phyloP scores from a whole-genome alignment of 35 echinoderm and acorn worm genomes.

The Anneissia japonica region DNA sequence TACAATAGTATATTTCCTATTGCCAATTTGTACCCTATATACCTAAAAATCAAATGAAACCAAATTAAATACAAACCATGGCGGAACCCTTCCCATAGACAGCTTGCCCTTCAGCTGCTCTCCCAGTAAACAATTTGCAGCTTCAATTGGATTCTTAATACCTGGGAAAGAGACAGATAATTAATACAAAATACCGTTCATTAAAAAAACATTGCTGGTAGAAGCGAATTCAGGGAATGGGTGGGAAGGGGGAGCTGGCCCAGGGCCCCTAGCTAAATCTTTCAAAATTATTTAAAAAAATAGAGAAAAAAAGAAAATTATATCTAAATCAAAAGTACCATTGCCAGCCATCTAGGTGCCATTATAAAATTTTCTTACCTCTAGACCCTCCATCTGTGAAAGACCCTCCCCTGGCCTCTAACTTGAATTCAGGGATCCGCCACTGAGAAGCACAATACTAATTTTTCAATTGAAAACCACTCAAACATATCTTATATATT shows the following conservation, averaged over 20 bases:
- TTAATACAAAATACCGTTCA: neutral
- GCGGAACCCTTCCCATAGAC: conserved; percentile 45
- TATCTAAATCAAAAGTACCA: too few relatives aligned
- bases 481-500: too few relatives aligned
- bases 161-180: conserved; percentile 12
- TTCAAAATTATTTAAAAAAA: too few relatives aligned
- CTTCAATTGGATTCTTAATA: conserved; percentile 78
- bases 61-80: conserved; percentile 28
- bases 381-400: too few relatives aligned
- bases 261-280: neutral
- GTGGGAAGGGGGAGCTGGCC: neutral
- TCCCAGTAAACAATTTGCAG: conserved; percentile 36
- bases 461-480: too few relatives aligned
- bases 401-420: too few relatives aligned
- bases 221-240: neutral
- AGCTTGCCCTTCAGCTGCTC: conserved; percentile 59
- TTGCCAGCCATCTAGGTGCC: too few relatives aligned
- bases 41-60: neutral
- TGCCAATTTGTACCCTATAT: neutral
- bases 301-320: too few relatives aligned
- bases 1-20: too few relatives aligned
- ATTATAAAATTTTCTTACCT: too few relatives aligned
- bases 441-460: too few relatives aligned
- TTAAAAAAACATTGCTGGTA: neutral
- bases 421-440: too few relatives aligned